Evolutionary conservation across 2,113 vertebrate species (phyloP).

Genomic region (Callorhinus ursinus): DNA sequence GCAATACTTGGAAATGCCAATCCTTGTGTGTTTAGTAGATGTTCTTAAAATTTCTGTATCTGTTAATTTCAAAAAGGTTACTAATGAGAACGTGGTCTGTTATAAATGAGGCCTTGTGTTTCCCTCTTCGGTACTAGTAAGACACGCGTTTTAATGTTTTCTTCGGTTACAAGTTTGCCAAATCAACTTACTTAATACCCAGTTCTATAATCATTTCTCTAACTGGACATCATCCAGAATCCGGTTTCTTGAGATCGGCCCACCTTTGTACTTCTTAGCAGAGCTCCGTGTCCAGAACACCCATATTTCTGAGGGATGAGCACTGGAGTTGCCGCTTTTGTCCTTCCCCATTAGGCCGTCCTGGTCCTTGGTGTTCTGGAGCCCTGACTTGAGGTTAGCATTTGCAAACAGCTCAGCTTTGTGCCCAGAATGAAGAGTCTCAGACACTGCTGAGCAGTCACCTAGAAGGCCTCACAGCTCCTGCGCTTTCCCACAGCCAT

Average conservation of each 20-base stretch:
- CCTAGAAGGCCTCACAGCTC: background rate
- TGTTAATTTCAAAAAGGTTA: background rate
- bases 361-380: background rate
- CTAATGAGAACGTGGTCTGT: background rate
- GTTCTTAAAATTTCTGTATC: background rate
- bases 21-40: background rate
- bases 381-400: background rate
- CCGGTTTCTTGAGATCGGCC: background rate
- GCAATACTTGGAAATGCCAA: background rate
- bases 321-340: background rate
- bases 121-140: background rate
- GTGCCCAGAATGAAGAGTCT: background rate
- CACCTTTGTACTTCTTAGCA: background rate
- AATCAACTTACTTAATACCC: background rate
- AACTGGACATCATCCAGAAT: background rate
- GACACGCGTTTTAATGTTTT: background rate
- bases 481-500: background rate
- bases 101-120: background rate
- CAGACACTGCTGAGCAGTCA: background rate
- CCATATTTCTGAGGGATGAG: background rate
- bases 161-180: background rate
- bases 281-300: background rate
- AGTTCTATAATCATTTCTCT: background rate
- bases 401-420: background rate
- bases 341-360: background rate